Percentiles rank a stretch among this genome's conserved stretches.
These are phyloP conservation scores for Papilio helenus DNA, from an alignment of 1,140 invertebrate genomes.

Conservation along the genomic window DNA sequence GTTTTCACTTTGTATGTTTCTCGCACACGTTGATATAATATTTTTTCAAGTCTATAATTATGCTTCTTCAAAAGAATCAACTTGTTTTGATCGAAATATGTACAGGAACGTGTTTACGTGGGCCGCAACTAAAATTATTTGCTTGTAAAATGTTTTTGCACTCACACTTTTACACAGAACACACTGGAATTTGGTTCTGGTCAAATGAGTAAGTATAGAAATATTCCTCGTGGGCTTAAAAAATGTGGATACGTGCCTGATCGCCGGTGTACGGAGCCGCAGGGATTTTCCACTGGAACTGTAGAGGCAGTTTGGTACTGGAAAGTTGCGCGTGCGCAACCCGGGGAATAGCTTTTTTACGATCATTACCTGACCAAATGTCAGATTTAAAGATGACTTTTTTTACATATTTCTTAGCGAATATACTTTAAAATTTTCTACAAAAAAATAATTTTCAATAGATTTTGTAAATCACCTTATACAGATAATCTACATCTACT, in stretches of 20 bases:
- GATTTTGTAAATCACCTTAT: not conserved
- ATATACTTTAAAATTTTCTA: not conserved
- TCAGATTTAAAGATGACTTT: no score
- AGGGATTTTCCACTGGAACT: conserved; percentile 43
- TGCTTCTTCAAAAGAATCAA: conserved; percentile 29
- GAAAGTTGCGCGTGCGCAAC: not conserved
- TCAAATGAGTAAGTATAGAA: conserved; percentile 52
- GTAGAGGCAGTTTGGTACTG: not conserved
- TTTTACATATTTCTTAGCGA: no score
- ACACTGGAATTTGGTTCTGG: conserved; percentile 53
- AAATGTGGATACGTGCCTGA: conserved; percentile 42
- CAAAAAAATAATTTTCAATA: not conserved
- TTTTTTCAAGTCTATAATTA: conserved; percentile 35
- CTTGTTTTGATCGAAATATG: conserved; percentile 36
- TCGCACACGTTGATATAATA: conserved; percentile 1
- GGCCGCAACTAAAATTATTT: conserved; percentile 51
- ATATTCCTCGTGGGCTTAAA: conserved; percentile 46
- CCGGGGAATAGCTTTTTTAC: not conserved
- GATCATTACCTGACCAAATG: not conserved
- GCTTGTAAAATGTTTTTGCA: conserved; percentile 48
- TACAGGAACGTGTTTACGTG: conserved; percentile 23
- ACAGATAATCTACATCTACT: not conserved
- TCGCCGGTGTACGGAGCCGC: not conserved
- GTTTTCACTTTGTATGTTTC: not conserved
- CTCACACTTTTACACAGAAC: conserved; percentile 37